Evolutionary conservation across 1,140 invertebrate species (phyloP).

Genomic region (Anadara kagoshimensis): DNA sequence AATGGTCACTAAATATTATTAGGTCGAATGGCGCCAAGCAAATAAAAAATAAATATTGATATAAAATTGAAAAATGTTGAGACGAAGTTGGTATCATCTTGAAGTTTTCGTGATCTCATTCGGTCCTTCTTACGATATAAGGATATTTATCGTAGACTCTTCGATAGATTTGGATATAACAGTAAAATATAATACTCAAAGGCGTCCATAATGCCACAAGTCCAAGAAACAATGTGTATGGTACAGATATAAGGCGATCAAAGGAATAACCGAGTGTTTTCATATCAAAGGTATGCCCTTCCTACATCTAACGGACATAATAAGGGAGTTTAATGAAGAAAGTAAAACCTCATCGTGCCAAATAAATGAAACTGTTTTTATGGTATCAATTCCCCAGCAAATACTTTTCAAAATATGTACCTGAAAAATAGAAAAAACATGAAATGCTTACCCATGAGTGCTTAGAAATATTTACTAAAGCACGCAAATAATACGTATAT

Average conservation of each 20-base stretch:
- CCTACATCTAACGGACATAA: constrained; percentile 41
- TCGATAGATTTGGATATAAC: constrained; percentile 49
- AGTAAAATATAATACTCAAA: constrained; percentile 36
- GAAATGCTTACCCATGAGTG: no score
- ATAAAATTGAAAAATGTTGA: constrained; percentile 48
- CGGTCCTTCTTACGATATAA: not conserved
- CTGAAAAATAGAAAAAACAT: constrained; percentile 17
- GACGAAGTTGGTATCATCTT: constrained; percentile 36
- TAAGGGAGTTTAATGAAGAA: constrained; percentile 43
- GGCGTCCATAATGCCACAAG: constrained; percentile 39
- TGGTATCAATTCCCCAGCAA: constrained; percentile 46
- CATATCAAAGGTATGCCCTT: constrained; percentile 43
- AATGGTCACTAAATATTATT: constrained; percentile 18
- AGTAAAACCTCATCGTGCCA: constrained; percentile 26
- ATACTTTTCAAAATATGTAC: constrained; percentile 48
- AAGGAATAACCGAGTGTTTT: constrained; percentile 48
- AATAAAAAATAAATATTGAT: constrained; percentile 42
- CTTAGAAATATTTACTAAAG: no score
- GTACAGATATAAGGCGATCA: constrained; percentile 40
- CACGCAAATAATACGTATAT: no score
- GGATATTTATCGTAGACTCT: constrained; percentile 20
- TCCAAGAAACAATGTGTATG: constrained; percentile 49
- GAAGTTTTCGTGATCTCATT: constrained; percentile 3
- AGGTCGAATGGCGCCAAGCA: constrained; percentile 46
- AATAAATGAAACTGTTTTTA: constrained; percentile 28